Evolutionary conservation across 64 coral and sea anemone genomes (phyloP), one percentile per base, ranked within the genome.

Genomic region (Stylophora pistillata): DNA sequence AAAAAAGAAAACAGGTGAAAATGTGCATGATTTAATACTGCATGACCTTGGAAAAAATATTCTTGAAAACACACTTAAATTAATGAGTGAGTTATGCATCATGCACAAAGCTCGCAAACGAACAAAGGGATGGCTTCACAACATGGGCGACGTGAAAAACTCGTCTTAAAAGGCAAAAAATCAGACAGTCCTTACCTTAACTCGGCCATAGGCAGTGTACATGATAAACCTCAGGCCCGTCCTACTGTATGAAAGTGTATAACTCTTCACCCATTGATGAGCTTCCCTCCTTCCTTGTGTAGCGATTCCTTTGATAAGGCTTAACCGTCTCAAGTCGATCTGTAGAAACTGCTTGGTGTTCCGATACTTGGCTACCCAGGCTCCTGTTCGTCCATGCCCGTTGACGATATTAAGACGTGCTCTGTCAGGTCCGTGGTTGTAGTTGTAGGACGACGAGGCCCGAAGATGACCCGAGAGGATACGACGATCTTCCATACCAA

Each of bases 401-500:
- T 33, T 37, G 21, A 55, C 23, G 28, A 79, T 73, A 55, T 90
- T 90, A 25, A 90, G 78, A 29, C 88, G 78, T 11, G 76, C 88
- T 71, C 77, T 31, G 56, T 72, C 76, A 16, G 88, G 61, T 47
- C 76, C 53, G 64, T 82, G 78, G 27, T 87, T 73, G 47, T 74
- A 71, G 53, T 76, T 87, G 66, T 87, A 27, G 9, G 73, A 87
- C 10, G 92, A 90, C 15, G 88, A 85, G 28, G 92, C 81, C n/a
- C 88, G 81, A 74, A 94, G 52, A 28, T 73, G 70, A 27, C 84
- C 78, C 55, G 88, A 77, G 9, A 82, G 73, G 5, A 94, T 88
- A 47, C 92, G 74, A 18, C 52, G 88, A 88, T 94, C 92, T 29
- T 94, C 92, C 79, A 94, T 58, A 3, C 92, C 92, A 34, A 94